Conservation (phyloP, 2,888 invertebrate species). For the Junonia oenone region DNA sequence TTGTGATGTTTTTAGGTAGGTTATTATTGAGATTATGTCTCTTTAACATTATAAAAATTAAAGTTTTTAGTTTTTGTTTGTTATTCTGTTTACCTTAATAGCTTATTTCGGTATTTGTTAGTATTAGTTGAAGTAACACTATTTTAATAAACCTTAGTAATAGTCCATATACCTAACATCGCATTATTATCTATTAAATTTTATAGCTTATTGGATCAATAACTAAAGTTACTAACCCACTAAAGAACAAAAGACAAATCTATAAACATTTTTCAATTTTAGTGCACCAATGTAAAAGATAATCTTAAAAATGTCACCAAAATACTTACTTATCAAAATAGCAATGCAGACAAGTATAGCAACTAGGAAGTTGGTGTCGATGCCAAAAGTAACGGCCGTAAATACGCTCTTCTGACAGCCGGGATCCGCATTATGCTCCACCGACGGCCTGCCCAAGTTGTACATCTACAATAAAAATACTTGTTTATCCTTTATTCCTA, state of each 20-base stretch:
- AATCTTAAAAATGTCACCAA: not conserved
- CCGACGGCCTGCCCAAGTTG: slow-evolving; percentile 91
- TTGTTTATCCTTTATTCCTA: not conserved
- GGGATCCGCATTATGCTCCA: slow-evolving; percentile 84
- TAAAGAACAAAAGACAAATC: not conserved
- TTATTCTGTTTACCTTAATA: no score
- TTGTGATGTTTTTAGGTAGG: no score
- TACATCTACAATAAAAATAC: slow-evolving; percentile 81
- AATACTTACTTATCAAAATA: slow-evolving; percentile 87
- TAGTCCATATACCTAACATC: no score
- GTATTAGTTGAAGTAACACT: no score
- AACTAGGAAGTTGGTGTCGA: slow-evolving; percentile 92
- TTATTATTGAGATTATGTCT: no score
- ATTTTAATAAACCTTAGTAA: no score
- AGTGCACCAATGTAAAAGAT: not conserved
- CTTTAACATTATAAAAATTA: no score
- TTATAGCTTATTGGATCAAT: no score
- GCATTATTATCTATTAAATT: no score
- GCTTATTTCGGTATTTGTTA: no score
- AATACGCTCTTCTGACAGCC: slow-evolving; percentile 87
- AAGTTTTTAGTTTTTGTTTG: not conserved
- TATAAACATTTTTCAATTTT: not conserved
- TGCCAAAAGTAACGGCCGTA: slow-evolving; percentile 89
- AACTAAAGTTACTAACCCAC: not conserved
- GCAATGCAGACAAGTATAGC: slow-evolving; percentile 94